Conservation (phyloP, 2,113 vertebrate species). For the Greenwoodochromis staneri region DNA sequence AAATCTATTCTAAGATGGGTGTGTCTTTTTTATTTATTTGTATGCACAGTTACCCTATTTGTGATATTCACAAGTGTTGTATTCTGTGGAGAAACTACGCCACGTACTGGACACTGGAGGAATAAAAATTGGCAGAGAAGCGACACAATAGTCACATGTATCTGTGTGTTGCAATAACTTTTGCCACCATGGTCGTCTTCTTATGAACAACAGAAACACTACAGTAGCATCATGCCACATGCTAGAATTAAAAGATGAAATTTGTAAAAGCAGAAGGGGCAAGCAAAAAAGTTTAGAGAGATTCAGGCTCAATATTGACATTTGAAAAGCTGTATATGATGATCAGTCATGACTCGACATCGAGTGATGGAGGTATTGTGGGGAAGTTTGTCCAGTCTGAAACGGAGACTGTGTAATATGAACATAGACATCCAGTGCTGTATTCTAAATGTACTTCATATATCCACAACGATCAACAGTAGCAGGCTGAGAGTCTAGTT, state of each 20-base stretch:
- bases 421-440: background rate
- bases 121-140: background rate
- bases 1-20: background rate
- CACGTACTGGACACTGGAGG: background rate
- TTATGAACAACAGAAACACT: background rate
- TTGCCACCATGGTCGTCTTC: background rate
- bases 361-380: background rate
- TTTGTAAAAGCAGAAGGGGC: background rate
- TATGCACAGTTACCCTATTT: background rate
- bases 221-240: background rate
- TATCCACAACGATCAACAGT: background rate
- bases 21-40: background rate
- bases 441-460: background rate
- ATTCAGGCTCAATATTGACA: background rate
- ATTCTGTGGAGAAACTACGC: background rate
- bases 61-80: background rate
- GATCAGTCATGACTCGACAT: background rate
- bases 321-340: background rate
- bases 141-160: background rate
- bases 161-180: background rate
- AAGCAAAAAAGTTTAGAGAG: background rate
- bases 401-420: background rate
- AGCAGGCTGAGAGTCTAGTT: background rate
- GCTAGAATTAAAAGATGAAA: background rate
- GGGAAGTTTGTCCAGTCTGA: background rate